phyloP scores from a whole-genome alignment of 2,113 vertebrate species.

The Protobothrops mucrosquamatus region DNA sequence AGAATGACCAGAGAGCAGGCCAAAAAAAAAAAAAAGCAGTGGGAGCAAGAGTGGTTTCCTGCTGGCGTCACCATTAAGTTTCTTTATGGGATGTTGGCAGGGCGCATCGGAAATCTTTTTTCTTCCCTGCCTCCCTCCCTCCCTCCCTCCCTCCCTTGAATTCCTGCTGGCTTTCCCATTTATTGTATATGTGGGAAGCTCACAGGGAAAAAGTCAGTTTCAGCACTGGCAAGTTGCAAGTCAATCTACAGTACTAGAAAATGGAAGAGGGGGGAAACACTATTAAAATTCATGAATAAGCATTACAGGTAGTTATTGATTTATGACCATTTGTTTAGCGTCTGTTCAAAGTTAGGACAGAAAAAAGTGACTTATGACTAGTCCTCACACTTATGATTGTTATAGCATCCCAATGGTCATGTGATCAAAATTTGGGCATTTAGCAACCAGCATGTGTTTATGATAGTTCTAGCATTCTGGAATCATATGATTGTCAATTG shows the following conservation, averaged over 20 bases:
- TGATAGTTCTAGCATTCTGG: neutral
- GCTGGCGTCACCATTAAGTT: too few species aligned
- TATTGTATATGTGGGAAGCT: neutral
- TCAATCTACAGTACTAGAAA: neutral
- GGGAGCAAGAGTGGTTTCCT: too few species aligned
- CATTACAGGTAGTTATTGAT: neutral
- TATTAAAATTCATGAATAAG: neutral
- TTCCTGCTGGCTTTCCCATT: neutral
- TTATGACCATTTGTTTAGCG: neutral
- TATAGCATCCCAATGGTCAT: too few species aligned
- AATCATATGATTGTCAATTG: neutral
- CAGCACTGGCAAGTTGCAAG: neutral
- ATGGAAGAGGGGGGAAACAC: neutral
- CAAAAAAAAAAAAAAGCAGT: too few species aligned
- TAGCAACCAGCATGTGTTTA: neutral
- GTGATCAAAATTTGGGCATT: neutral
- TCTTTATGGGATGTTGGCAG: too few species aligned
- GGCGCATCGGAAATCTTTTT: neutral
- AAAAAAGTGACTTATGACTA: neutral
- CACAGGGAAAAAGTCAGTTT: neutral
- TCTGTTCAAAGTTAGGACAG: neutral
- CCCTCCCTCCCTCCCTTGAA: too few species aligned
- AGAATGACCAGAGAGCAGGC: too few species aligned
- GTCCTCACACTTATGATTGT: neutral
- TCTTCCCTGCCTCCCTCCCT: too few species aligned